phyloP scores from a whole-genome alignment of 2,113 vertebrate genomes.

The Tauraco erythrolophus region DNA sequence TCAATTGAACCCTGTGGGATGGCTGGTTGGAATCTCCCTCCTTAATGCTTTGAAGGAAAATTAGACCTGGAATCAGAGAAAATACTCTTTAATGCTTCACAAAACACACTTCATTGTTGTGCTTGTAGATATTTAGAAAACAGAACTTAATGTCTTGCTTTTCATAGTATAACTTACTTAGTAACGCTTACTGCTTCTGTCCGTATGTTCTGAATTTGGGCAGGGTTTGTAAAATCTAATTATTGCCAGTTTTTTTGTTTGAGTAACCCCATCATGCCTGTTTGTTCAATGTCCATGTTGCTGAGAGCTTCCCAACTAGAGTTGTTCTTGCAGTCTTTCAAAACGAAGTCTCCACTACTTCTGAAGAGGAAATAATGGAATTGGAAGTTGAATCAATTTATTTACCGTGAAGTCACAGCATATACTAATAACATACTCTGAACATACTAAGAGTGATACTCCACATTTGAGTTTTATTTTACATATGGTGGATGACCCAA shows the following conservation, averaged over 20 bases:
- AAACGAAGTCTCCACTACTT: neutral
- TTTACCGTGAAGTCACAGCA: neutral
- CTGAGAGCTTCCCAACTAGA: neutral
- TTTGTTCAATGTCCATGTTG: neutral
- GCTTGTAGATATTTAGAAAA: neutral
- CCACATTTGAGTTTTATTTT: neutral
- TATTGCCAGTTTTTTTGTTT: neutral
- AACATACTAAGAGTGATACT: neutral
- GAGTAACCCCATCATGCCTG: neutral
- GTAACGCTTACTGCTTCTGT: neutral
- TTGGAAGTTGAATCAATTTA: neutral
- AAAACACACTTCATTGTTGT: neutral
- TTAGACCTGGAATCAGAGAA: neutral
- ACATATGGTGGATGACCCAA: neutral
- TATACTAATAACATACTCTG: neutral
- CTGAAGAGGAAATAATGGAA: neutral
- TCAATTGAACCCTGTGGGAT: neutral
- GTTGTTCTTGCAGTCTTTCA: neutral
- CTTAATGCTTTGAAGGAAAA: neutral
- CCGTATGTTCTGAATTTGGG: neutral
- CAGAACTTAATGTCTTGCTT: neutral
- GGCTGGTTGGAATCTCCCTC: neutral
- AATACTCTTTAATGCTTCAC: neutral
- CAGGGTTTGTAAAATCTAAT: neutral
- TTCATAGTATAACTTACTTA: neutral